These are phyloP conservation scores for Trichechus manatus DNA, from an alignment of 2,113 vertebrate genomes.

Conservation along the genomic window DNA sequence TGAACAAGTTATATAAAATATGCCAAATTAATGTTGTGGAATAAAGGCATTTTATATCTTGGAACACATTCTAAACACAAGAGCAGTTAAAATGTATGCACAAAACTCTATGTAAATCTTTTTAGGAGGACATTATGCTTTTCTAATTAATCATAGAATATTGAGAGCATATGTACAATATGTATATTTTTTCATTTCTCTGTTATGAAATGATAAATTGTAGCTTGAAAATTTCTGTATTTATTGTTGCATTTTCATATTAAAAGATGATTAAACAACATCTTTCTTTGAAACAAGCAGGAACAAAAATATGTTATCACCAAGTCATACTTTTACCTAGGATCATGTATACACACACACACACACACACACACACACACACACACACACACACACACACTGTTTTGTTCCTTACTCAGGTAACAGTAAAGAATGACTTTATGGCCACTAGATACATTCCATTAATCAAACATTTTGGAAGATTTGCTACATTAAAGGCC, in stretches of 20 bases:
- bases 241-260: not conserved
- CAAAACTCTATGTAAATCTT: not conserved
- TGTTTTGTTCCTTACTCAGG: not conserved
- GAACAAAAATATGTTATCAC: not conserved
- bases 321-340: not conserved
- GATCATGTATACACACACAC: not conserved
- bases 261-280: not conserved
- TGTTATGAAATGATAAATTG: not conserved
- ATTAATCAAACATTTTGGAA: constrained; percentile 15
- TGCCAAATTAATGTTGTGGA: not conserved
- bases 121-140: not conserved
- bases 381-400: not conserved
- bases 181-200: not conserved
- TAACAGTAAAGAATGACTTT: not conserved
- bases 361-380: not conserved
- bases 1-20: not conserved
- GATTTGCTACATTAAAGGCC: not conserved
- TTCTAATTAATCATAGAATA: constrained; percentile 24
- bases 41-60: constrained; percentile 25
- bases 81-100: constrained; percentile 25
- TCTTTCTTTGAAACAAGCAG: constrained; percentile 14
- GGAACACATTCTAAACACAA: not conserved
- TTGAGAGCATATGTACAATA: not conserved
- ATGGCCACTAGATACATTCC: not conserved
- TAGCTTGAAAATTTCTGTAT: not conserved